Conservation (phyloP, 2,888 invertebrate genomes). For the Lasioglossum vierecki region DNA sequence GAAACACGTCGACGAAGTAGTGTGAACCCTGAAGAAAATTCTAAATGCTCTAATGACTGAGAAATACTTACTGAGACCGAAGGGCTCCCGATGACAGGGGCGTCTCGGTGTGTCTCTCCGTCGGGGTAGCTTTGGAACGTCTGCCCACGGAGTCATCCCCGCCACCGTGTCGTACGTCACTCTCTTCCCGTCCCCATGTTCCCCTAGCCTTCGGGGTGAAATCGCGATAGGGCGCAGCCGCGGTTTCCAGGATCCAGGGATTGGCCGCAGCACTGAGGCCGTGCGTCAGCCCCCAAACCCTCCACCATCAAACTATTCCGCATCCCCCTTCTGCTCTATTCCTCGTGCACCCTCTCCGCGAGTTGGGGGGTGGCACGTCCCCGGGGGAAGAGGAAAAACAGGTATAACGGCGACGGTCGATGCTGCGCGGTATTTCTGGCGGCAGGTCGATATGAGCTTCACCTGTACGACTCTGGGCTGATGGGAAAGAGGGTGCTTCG, state of each 20-base stretch:
- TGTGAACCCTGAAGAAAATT: background rate
- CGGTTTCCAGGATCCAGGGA: slow-evolving; percentile 73
- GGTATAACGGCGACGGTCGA: slow-evolving; percentile 81
- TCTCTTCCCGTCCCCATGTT: slow-evolving; percentile 67
- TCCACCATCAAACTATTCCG: slow-evolving; percentile 63
- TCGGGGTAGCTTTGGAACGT: slow-evolving; percentile 83
- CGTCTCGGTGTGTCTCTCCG: slow-evolving; percentile 83
- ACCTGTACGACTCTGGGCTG: slow-evolving; percentile 66
- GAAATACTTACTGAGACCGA: slow-evolving; percentile 82
- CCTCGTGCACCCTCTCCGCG: slow-evolving; percentile 17
- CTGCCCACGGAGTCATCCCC: slow-evolving; percentile 83
- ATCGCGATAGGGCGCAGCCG: slow-evolving; percentile 69
- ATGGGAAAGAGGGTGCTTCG: slow-evolving; percentile 63
- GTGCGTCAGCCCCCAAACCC: slow-evolving; percentile 78
- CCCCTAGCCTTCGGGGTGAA: slow-evolving; percentile 44
- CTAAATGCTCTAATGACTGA: background rate
- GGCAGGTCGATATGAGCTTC: slow-evolving; percentile 82
- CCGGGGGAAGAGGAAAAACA: slow-evolving; percentile 65
- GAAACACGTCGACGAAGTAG: background rate
- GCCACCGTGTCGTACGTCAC: slow-evolving; percentile 75
- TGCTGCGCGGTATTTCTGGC: slow-evolving; percentile 83
- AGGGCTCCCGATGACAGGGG: slow-evolving; percentile 83
- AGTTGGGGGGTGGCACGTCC: slow-evolving; percentile 41
- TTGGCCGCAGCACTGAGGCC: slow-evolving; percentile 70
- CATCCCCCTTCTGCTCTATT: slow-evolving; percentile 55